Percentiles rank a stretch among this genome's conserved stretches.
phyloP scores from a whole-genome alignment of 2,113 vertebrate genomes.

The Columba janthina region DNA sequence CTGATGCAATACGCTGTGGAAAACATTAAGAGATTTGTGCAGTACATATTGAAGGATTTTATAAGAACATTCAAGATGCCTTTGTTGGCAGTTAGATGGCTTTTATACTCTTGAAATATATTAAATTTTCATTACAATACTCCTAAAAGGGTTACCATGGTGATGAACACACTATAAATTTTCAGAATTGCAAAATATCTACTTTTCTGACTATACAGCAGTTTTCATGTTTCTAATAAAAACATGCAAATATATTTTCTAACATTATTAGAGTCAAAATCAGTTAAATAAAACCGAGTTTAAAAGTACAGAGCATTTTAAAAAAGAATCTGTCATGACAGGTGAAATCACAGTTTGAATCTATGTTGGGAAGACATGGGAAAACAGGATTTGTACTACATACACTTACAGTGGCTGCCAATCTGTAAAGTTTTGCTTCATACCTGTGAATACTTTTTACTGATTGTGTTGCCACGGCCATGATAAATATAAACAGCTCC shows the following conservation, averaged over 20 bases:
- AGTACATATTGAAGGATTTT: neutral
- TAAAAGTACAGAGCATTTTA: neutral
- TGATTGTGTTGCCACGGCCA: conserved; percentile 79
- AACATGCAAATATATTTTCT: neutral
- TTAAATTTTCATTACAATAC: neutral
- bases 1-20: conserved; percentile 88
- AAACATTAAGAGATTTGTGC: neutral
- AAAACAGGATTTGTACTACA: neutral
- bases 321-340: neutral
- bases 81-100: neutral
- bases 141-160: neutral
- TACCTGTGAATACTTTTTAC: conserved; percentile 87
- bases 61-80: neutral
- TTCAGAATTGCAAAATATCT: neutral
- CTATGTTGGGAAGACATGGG: rapidly evolving
- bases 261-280: neutral
- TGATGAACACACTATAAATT: neutral
- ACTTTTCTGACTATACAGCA: neutral
- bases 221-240: neutral
- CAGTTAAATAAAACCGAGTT: neutral
- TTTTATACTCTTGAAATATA: neutral
- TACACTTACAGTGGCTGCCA: neutral
- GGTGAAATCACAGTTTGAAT: neutral
- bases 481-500: conserved; percentile 96
- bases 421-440: neutral